A percentile compares a stretch with the other conserved stretches of the same genome.
These are phyloP conservation scores for Xylota segnis DNA, from an alignment of 2,888 invertebrate genomes.

Conservation along the genomic window DNA sequence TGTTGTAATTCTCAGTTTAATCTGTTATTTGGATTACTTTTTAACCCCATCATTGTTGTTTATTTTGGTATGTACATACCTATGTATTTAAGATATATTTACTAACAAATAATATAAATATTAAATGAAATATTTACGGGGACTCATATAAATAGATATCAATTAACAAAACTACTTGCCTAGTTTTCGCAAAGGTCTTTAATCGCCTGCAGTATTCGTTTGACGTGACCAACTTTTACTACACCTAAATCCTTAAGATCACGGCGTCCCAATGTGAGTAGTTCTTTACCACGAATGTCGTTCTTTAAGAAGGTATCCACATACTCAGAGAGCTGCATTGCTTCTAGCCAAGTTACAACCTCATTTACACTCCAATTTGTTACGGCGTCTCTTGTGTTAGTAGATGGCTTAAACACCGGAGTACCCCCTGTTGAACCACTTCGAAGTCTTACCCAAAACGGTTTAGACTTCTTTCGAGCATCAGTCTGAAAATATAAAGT, in stretches of 20 bases:
- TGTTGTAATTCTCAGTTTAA: conserved; percentile 45
- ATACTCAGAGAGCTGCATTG: conserved; percentile 95
- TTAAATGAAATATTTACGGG: too few relatives aligned
- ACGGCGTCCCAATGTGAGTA: conserved; percentile 93
- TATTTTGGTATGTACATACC: conserved; percentile 8
- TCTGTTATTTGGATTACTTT: conserved; percentile 28
- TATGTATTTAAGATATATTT: background rate
- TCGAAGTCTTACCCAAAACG: conserved; percentile 89
- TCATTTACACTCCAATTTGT: conserved; percentile 94
- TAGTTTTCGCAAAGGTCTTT: conserved; percentile 88
- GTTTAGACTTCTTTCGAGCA: conserved; percentile 87
- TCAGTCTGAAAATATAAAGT: conserved; percentile 82
- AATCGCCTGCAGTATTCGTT: conserved; percentile 96
- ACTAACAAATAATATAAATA: background rate
- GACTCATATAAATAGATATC: background rate
- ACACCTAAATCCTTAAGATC: conserved; percentile 96
- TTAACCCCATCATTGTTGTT: conserved; percentile 33
- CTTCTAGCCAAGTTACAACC: conserved; percentile 95
- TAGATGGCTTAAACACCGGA: conserved; percentile 80
- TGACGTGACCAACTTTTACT: conserved; percentile 97
- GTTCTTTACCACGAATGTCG: conserved; percentile 95
- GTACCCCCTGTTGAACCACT: conserved; percentile 83
- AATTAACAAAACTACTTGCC: conserved; percentile 28
- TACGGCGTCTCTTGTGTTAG: conserved; percentile 85
- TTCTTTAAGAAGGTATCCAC: conserved; percentile 95